These are phyloP conservation scores for Myotis lucifugus DNA, from an alignment of 2,113 vertebrate genomes.

Conservation along the genomic window DNA sequence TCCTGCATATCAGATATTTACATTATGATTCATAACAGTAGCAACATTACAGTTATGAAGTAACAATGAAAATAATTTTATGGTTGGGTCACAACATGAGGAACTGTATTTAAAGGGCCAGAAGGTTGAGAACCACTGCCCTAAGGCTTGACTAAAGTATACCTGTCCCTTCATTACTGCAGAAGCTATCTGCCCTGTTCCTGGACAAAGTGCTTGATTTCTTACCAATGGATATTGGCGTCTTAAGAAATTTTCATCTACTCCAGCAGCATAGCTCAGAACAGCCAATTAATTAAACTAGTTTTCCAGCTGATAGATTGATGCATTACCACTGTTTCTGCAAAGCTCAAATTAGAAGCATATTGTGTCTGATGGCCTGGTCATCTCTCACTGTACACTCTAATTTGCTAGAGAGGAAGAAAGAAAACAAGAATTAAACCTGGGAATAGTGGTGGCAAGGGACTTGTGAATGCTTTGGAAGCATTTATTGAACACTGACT, in stretches of 20 bases:
- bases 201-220: slow-evolving; percentile 38
- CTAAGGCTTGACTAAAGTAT: not conserved
- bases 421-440: slow-evolving; percentile 4
- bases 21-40: no score
- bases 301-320: slow-evolving; percentile 66
- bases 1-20: no score
- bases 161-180: not conserved
- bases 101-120: no score
- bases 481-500: not conserved
- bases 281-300: slow-evolving; percentile 72
- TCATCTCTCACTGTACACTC: slow-evolving; percentile 51
- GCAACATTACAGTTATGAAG: no score
- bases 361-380: slow-evolving; percentile 51
- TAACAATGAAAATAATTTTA: no score
- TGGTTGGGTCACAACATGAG: no score
- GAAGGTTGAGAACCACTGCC: not conserved
- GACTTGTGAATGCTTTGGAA: not conserved
- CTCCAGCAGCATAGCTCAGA: slow-evolving; percentile 9
- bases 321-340: slow-evolving; percentile 58
- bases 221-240: slow-evolving; percentile 42
- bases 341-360: slow-evolving; percentile 62
- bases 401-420: slow-evolving; percentile 45
- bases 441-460: not conserved
- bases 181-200: not conserved
- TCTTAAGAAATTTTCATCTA: slow-evolving; percentile 54